Evolutionary conservation across 2,113 vertebrate genomes (phyloP).

Genomic region (Alaudala cheleensis): DNA sequence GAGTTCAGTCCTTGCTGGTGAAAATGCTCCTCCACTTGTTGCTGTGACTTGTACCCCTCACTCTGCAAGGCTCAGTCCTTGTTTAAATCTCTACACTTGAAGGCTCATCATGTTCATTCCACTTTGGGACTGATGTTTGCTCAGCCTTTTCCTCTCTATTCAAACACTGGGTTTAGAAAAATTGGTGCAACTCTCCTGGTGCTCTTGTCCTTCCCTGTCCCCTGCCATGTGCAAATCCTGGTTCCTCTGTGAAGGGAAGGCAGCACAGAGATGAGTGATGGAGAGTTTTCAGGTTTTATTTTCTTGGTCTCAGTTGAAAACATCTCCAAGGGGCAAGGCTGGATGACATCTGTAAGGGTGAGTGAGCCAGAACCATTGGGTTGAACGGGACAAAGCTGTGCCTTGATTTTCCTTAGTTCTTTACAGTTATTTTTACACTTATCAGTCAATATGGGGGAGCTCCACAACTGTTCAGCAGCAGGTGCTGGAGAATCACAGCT

Average conservation of each 20-base stretch:
- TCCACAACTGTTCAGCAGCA: neutral
- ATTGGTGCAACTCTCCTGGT: neutral
- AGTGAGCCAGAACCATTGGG: neutral
- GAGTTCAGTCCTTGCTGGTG: neutral
- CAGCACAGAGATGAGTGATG: neutral
- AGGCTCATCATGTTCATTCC: neutral
- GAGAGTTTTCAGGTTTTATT: neutral
- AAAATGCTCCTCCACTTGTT: neutral
- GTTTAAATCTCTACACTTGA: neutral
- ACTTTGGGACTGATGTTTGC: neutral
- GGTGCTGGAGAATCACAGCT: neutral
- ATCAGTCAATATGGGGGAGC: neutral
- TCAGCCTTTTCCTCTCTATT: neutral
- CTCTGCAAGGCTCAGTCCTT: neutral
- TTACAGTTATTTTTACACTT: neutral
- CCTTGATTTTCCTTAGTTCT: neutral
- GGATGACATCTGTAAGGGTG: neutral
- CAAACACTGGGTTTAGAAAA: neutral
- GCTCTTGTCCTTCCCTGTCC: neutral
- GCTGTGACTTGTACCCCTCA: neutral
- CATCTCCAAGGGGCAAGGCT: rapidly evolving
- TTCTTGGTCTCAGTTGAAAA: neutral
- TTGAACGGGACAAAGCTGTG: neutral
- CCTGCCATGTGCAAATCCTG: rapidly evolving
- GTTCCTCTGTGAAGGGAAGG: neutral